Evolutionary conservation across 2,888 invertebrate species (phyloP), one percentile per base, ranked within the genome.

Genomic region (Oxyteleia sp.): DNA sequence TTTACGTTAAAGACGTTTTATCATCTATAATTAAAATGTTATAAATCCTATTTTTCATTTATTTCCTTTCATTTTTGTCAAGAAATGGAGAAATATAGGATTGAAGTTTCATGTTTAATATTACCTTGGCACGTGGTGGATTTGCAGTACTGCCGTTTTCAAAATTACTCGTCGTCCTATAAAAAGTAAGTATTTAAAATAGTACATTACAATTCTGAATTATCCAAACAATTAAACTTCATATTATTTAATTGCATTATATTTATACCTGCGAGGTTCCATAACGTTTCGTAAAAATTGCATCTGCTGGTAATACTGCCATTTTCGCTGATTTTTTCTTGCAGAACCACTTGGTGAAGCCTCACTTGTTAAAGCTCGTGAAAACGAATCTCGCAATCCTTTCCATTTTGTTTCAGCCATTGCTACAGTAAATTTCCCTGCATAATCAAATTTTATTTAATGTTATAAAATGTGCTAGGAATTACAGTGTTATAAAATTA

Each of bases 401-500:
- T 41, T 41, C 41, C 41, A 41, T 41, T 41, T 41, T 2, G 41
- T 7, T 41, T 41, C 41, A 41, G 41, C 41, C 10, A 10, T n/a
- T 2, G n/a, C 10, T 38, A n/a, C 11, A n/a, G 38, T 38, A 38
- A 38, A 38, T 38, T 38, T 38, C 11, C 38, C 38, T 38, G 38
- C 10, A 38, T 26, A 26, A 26, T 26, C 26, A 26, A 4, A 26
- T 26, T 26, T 26, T 26, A 26, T 26, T 26, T 26, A 26, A 4
- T 26, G 26, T 26, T 26, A 26, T n/a, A n/a, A n/a, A n/a, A n/a
- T n/a, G n/a, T n/a, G n/a, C n/a, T n/a, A n/a, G n/a, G n/a, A n/a
- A n/a, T n/a, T n/a, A n/a, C n/a, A n/a, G n/a, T n/a, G n/a, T n/a
- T n/a, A n/a, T n/a, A n/a, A n/a, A n/a, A n/a, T n/a, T n/a, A n/a